These are phyloP conservation scores for Cataglyphis albicans DNA, from an alignment of 2,888 invertebrate species.

Conservation along the genomic window DNA sequence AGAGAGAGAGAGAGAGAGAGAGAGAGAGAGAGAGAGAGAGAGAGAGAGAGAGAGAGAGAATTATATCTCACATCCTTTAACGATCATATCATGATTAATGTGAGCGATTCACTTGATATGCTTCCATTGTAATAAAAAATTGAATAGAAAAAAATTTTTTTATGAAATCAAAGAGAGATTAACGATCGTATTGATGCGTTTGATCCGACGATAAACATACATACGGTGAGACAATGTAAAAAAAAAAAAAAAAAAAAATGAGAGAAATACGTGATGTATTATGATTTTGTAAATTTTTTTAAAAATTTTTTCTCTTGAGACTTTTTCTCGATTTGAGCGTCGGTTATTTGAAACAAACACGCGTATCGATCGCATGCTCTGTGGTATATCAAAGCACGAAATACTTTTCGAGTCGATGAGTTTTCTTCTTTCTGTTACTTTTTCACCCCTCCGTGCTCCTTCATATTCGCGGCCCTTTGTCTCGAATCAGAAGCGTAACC, in stretches of 20 bases:
- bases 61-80: constrained; percentile 13
- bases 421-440: constrained; percentile 44
- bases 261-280: not conserved
- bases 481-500: constrained; percentile 32
- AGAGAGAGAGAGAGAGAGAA: not conserved
- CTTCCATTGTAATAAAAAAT: not conserved
- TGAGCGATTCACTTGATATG: not conserved
- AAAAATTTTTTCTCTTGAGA: not conserved
- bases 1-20: not conserved
- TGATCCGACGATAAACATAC: constrained; percentile 16
- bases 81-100: constrained; percentile 1
- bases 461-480: constrained; percentile 29
- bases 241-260: not conserved
- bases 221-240: not conserved
- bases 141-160: not conserved
- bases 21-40: not conserved
- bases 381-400: constrained; percentile 67
- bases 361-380: constrained; percentile 56
- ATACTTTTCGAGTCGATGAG: constrained; percentile 64
- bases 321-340: not conserved
- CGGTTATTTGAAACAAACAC: constrained; percentile 29
- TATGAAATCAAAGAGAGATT: not conserved
- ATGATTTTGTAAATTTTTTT: constrained; percentile 12
- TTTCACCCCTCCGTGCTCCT: constrained; percentile 8
- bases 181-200: constrained; percentile 49